Evolutionary conservation across 2,888 invertebrate species (phyloP).

Genomic region (Eilema caniola): DNA sequence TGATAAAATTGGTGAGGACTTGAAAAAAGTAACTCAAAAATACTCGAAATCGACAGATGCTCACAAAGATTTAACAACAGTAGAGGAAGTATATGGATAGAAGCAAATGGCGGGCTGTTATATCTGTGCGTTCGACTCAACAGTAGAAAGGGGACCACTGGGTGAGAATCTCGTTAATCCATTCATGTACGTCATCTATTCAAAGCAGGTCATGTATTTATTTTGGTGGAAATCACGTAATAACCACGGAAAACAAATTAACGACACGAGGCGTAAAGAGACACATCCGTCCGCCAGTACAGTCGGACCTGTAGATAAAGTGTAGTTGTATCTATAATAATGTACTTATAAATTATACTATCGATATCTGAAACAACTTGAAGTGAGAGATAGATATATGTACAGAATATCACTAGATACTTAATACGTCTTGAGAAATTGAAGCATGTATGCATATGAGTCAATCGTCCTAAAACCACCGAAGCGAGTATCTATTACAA

Average conservation of each 20-base stretch:
- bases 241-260: neutral
- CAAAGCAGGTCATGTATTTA: neutral
- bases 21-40: neutral
- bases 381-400: slow-evolving; percentile 16
- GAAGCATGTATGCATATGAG: slow-evolving; percentile 27
- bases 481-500: slow-evolving; percentile 11
- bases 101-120: neutral
- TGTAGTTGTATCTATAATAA: neutral
- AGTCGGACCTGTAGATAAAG: neutral
- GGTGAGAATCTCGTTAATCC: neutral
- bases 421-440: slow-evolving; percentile 27
- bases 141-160: neutral
- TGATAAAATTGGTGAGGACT: neutral
- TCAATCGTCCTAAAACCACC: slow-evolving; percentile 37
- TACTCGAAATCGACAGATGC: neutral
- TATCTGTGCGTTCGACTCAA: neutral
- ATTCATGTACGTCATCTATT: neutral
- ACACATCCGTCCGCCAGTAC: neutral
- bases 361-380: slow-evolving; percentile 13
- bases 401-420: slow-evolving; percentile 23
- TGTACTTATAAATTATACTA: slow-evolving; percentile 6
- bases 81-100: neutral
- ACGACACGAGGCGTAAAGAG: neutral
- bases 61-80: neutral
- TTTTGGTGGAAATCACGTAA: neutral